Conservation (phyloP, 2,113 vertebrate genomes). For the Platycercus adscitus region DNA sequence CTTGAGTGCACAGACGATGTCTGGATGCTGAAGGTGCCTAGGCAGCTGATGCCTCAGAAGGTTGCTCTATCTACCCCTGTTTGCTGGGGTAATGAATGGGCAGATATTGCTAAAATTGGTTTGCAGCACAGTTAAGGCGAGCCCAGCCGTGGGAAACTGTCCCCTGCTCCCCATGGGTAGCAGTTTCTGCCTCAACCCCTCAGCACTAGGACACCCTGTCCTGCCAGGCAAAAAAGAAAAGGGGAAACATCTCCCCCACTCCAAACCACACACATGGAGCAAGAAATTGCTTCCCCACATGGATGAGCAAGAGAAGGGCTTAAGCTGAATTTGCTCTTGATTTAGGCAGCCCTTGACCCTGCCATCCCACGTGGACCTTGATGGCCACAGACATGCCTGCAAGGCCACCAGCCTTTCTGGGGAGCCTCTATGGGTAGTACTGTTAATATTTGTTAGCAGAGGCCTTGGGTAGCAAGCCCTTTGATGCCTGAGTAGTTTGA, state of each 20-base stretch:
- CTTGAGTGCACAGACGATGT: neutral
- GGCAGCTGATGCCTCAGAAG: neutral
- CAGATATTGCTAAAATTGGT: neutral
- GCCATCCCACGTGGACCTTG: neutral
- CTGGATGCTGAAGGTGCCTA: neutral
- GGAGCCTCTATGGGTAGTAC: neutral
- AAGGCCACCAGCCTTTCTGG: neutral
- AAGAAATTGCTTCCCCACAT: neutral
- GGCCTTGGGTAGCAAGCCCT: neutral
- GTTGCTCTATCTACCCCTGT: fast-evolving
- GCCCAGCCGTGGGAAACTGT: neutral
- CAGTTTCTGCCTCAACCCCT: neutral
- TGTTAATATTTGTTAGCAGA: neutral
- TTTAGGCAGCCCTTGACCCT: neutral
- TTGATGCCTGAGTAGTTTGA: neutral
- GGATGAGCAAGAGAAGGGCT: neutral
- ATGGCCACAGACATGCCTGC: neutral
- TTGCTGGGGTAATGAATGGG: neutral
- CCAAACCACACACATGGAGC: neutral
- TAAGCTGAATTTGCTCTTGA: neutral
- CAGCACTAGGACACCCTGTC: neutral
- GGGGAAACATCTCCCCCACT: neutral
- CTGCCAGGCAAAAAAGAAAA: neutral
- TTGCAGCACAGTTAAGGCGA: neutral
- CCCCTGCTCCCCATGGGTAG: neutral